phyloP scores from a whole-genome alignment of 2,797 vertebrate species.

The Botia almorhae region DNA sequence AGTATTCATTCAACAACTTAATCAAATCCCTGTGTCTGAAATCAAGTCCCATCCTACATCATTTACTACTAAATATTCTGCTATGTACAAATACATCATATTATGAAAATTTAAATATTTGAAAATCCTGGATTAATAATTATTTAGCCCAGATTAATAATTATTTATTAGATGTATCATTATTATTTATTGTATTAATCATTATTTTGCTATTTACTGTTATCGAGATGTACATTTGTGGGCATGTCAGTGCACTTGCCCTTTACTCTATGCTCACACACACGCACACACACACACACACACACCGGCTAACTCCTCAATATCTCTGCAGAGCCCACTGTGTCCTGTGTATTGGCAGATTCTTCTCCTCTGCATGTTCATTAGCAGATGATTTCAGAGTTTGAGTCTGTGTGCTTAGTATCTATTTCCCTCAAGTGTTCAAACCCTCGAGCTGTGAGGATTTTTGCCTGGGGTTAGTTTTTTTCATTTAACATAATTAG shows the following conservation, averaged over 20 bases:
- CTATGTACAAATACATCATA: background rate
- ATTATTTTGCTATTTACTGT: background rate
- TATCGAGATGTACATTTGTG: slow-evolving; percentile 22
- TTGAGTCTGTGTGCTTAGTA: slow-evolving; percentile 47
- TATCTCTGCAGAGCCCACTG: slow-evolving; percentile 29
- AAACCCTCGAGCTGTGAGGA: slow-evolving; percentile 48
- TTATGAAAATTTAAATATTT: background rate
- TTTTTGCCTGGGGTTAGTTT: slow-evolving; percentile 50
- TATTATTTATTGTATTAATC: no score
- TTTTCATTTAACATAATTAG: slow-evolving; percentile 65
- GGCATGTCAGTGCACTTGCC: background rate
- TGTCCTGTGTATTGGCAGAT: slow-evolving; percentile 30
- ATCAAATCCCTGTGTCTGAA: background rate
- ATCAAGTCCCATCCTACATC: background rate
- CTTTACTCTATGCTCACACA: no score
- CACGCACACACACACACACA: slow-evolving; percentile 1
- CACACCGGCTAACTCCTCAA: background rate
- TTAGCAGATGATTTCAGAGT: slow-evolving; percentile 50
- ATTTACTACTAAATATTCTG: background rate
- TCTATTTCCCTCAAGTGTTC: slow-evolving; percentile 49
- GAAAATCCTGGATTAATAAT: no score
- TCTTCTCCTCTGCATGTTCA: slow-evolving; percentile 49
- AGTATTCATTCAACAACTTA: no score
- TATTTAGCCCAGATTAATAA: background rate
- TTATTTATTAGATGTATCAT: no score